Conservation (phyloP, 2,113 vertebrate genomes). For the Tursiops truncatus region DNA sequence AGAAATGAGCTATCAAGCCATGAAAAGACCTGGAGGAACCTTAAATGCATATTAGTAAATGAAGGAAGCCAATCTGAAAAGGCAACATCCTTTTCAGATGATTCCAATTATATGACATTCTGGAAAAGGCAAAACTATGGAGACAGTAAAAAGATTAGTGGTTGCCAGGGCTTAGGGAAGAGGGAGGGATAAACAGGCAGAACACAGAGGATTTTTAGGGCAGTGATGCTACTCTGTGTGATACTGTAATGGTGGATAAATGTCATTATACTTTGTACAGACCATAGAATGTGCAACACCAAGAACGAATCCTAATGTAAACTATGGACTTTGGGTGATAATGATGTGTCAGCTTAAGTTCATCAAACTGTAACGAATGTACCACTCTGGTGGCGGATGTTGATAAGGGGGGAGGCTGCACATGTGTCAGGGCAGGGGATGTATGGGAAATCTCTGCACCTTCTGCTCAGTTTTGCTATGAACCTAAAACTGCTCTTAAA, state of each 20-base stretch:
- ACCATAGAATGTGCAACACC: too few relatives aligned
- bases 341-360: background rate
- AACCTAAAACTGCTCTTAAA: background rate
- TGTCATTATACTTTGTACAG: background rate
- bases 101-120: background rate
- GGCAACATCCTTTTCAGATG: background rate
- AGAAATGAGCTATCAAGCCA: background rate
- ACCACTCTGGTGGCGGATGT: background rate
- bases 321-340: background rate
- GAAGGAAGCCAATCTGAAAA: background rate
- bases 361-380: background rate
- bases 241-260: background rate
- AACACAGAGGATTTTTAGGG: background rate
- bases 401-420: background rate
- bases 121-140: background rate
- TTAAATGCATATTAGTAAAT: background rate
- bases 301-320: background rate
- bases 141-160: background rate
- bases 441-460: background rate
- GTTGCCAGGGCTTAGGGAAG: fast-evolving
- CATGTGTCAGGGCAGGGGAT: background rate
- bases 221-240: background rate
- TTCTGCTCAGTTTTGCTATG: background rate
- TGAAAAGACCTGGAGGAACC: background rate
- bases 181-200: background rate